Percentiles rank a stretch among this genome's conserved stretches.
phyloP scores from a whole-genome alignment of 2,888 invertebrate genomes.

The Morpho deidamia region DNA sequence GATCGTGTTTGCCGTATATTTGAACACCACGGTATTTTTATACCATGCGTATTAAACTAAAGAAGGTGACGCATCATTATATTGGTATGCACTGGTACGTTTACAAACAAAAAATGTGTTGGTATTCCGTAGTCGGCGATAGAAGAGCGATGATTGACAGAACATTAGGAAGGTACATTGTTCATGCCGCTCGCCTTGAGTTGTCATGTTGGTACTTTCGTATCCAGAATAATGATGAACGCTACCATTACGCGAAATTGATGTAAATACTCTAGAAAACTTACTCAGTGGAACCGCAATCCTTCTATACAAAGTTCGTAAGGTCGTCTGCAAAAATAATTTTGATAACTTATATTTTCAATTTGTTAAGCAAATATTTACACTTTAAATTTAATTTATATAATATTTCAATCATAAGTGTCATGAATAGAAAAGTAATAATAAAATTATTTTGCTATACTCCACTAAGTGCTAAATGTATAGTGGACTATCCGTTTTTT shows the following conservation, averaged over 20 bases:
- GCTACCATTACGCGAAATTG: constrained; percentile 15
- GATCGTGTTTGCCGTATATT: neutral
- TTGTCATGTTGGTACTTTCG: constrained; percentile 48
- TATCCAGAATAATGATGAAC: constrained; percentile 48
- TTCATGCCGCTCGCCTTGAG: constrained; percentile 46
- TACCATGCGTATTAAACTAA: constrained; percentile 2
- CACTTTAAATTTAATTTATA: too few species aligned
- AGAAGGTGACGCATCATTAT: constrained; percentile 48
- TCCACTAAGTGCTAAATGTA: too few species aligned
- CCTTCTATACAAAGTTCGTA: too few species aligned
- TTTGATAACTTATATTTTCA: too few species aligned
- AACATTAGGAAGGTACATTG: constrained; percentile 61
- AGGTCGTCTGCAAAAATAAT: too few species aligned
- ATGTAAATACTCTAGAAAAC: constrained; percentile 2
- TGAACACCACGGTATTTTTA: neutral
- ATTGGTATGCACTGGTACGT: constrained; percentile 51
- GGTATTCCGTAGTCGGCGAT: constrained; percentile 43
- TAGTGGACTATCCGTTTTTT: too few species aligned
- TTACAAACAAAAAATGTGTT: constrained; percentile 52
- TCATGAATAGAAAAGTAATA: too few species aligned
- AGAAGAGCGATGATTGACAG: constrained; percentile 66
- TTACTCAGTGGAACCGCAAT: too few species aligned
- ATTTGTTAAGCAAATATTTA: too few species aligned
- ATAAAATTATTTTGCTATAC: too few species aligned
- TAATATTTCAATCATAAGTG: too few species aligned